Evolutionary conservation across 1,140 invertebrate genomes (phyloP), one percentile per base, ranked within the genome.

Genomic region (Drosophila nigromelanica): DNA sequence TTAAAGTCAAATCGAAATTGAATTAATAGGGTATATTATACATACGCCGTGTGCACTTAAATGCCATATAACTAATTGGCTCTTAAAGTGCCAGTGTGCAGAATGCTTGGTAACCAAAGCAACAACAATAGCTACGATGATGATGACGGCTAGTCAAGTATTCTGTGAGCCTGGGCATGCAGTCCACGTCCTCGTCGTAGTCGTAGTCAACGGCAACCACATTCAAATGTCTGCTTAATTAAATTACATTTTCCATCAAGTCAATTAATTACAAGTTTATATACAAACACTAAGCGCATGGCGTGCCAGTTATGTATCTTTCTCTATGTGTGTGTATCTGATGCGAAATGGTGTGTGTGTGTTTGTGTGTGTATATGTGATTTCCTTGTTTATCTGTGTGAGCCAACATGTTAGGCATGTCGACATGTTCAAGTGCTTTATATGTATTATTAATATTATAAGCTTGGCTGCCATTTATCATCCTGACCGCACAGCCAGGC

Each of bases 221-320:
- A 89, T 89, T 79, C 80, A 89, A 89, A 85, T 89, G 76, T 78
- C 75, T 89, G 85, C 76, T 87, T 90, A 90, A 90, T 90, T 80
- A 87, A 90, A 90, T 90, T 87, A 90, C 82, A 87, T 90, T 90
- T 89, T 90, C 82, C 89, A 90, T 90, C 82, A 90, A 90, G 87
- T 87, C 82, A 90, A 90, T 90, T 90, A 90, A 90, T 90, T 82
- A 83, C 87, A 74, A 90, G 71, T 90, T 80, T 79, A 80, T 71
- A 80, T 62, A 62, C 60, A 73, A 61, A 83, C 73, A 80, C 67
- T 59, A 76, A 55, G 63, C 64, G 66, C 55, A 58, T 52, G 60
- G 54, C 72, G 64, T 39, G 51, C 58, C 61, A 58, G 15, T 43
- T 40, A 35, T 37, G 50, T 43, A 10, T 50, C 39, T 33, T 45